Evolutionary conservation across 2,888 invertebrate genomes (phyloP).

Genomic region (Criorhina ranunculi): DNA sequence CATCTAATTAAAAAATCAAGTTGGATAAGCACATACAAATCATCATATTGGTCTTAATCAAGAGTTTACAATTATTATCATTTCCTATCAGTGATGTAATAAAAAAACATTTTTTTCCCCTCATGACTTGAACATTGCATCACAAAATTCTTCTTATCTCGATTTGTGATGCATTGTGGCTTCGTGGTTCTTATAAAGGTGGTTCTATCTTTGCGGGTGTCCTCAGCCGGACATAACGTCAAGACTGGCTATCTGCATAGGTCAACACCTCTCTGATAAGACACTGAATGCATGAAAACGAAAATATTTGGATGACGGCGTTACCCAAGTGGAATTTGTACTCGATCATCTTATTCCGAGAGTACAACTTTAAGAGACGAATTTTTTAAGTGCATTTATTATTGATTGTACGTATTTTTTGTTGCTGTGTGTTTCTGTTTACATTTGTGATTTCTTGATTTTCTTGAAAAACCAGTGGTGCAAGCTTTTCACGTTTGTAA

Average conservation of each 20-base stretch:
- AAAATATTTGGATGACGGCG: slow-evolving; percentile 38
- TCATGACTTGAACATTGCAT: slow-evolving; percentile 7
- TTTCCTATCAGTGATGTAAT: not conserved
- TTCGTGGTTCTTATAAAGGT: not conserved
- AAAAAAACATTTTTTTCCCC: not conserved
- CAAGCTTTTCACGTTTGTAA: too few relatives aligned
- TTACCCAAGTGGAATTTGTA: slow-evolving; percentile 40
- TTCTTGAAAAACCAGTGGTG: not conserved
- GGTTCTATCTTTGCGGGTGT: slow-evolving; percentile 30
- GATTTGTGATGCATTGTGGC: not conserved
- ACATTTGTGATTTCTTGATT: not conserved
- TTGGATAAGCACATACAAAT: too few relatives aligned
- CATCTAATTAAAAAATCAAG: too few relatives aligned
- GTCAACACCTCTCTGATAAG: slow-evolving; percentile 51
- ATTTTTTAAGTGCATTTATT: slow-evolving; percentile 8
- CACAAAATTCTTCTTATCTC: slow-evolving; percentile 9
- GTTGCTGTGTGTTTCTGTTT: not conserved
- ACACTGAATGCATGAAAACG: slow-evolving; percentile 10
- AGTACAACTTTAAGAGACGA: not conserved
- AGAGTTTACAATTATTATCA: not conserved
- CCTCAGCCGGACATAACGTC: slow-evolving; percentile 1
- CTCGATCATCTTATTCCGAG: slow-evolving; percentile 40
- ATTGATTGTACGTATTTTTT: not conserved
- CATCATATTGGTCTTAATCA: too few relatives aligned
- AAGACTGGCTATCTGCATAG: slow-evolving; percentile 37